phyloP scores from a whole-genome alignment of 2,888 invertebrate species.

The Conchocele bisecta region DNA sequence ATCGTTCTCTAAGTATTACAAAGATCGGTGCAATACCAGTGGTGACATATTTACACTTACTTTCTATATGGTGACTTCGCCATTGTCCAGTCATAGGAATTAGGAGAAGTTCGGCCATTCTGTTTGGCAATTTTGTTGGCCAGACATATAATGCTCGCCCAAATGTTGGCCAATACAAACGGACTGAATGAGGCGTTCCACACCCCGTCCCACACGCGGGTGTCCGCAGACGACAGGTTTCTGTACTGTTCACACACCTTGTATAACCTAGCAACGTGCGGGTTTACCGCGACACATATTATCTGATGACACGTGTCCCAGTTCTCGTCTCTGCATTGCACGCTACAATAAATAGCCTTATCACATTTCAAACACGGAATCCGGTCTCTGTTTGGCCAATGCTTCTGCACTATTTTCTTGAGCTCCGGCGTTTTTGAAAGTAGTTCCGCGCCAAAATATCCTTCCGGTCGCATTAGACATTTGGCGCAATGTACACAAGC shows the following conservation, averaged over 20 bases:
- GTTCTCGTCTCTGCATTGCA: conserved; percentile 62
- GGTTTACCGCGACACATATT: conserved; percentile 67
- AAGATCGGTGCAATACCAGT: background rate
- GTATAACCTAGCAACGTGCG: conserved; percentile 57
- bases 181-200: conserved; percentile 76
- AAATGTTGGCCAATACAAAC: conserved; percentile 67
- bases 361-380: conserved; percentile 63
- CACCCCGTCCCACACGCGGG: conserved; percentile 55
- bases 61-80: conserved; percentile 69
- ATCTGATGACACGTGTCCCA: conserved; percentile 72
- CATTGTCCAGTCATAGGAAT: conserved; percentile 56
- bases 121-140: conserved; percentile 60
- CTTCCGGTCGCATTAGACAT: conserved; percentile 63
- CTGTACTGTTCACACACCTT: conserved; percentile 62
- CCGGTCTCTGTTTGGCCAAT: conserved; percentile 60
- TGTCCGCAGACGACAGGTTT: conserved; percentile 27
- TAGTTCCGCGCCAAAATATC: conserved; percentile 60
- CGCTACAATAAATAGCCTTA: conserved; percentile 67
- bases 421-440: conserved; percentile 52
- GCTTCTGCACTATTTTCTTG: conserved; percentile 54
- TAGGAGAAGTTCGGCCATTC: conserved; percentile 52
- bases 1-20: background rate
- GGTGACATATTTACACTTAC: conserved; percentile 43
- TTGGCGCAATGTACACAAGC: conserved; percentile 69
- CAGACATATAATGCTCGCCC: conserved; percentile 67